Conservation (phyloP, 2,888 invertebrate species). For the Pseudococcus longispinus region DNA sequence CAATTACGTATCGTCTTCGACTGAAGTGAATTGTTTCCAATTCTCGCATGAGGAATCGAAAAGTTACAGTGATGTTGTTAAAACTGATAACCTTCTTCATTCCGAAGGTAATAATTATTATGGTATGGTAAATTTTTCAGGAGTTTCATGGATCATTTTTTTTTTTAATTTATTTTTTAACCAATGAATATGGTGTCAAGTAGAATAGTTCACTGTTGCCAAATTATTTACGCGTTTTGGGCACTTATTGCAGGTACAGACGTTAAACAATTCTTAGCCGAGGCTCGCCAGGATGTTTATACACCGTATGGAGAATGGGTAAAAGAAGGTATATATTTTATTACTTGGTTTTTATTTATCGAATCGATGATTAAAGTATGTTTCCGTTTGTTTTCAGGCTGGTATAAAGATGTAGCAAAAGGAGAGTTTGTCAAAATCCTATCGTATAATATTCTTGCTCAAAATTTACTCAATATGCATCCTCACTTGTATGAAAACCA, state of each 20-base stretch:
- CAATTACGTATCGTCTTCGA: not conserved
- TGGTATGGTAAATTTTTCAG: conserved; percentile 3
- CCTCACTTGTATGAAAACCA: conserved; percentile 74
- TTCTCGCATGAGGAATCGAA: not conserved
- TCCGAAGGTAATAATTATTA: conserved; percentile 45
- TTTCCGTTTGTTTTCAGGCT: not conserved
- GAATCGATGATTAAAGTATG: not conserved
- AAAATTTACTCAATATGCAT: conserved; percentile 78
- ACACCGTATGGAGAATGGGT: conserved; percentile 50
- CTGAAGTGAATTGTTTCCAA: not conserved
- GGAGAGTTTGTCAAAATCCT: conserved; percentile 48
- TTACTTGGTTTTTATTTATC: not conserved
- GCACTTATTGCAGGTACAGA: conserved; percentile 32
- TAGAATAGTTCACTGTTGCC: not conserved
- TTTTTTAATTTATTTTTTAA: not conserved
- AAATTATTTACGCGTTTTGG: conserved; percentile 7
- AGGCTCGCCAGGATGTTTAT: conserved; percentile 32
- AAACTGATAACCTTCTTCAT: not conserved
- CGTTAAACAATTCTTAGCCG: not conserved
- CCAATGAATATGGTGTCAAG: not conserved
- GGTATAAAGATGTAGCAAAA: not conserved
- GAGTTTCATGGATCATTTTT: not conserved
- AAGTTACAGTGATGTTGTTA: conserved; percentile 39
- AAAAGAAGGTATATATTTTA: conserved; percentile 27
- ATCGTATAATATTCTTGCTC: conserved; percentile 85